Conservation (phyloP, 2,888 invertebrate species). For the Caenorhabditis japonica region DNA sequence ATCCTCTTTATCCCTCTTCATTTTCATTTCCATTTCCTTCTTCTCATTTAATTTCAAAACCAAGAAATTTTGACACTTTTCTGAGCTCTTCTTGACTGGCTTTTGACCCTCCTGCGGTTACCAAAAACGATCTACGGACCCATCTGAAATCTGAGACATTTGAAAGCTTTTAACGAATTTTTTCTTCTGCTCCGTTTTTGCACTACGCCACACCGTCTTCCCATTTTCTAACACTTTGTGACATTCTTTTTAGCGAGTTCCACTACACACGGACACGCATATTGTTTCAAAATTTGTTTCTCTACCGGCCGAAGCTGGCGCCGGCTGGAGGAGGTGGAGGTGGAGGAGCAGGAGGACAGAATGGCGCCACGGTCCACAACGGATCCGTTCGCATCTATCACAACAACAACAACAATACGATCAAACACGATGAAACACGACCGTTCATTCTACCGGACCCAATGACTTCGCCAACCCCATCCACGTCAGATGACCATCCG, state of each 20-base stretch:
- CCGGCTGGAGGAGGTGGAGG: too few relatives aligned
- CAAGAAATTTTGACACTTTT: too few relatives aligned
- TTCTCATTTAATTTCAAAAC: neutral
- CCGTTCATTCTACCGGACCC: neutral
- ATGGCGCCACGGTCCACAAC: constrained; percentile 10
- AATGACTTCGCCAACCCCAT: constrained; percentile 33
- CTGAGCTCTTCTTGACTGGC: constrained; percentile 4
- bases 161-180: constrained; percentile 50
- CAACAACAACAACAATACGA: constrained; percentile 28
- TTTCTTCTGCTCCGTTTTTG: too few relatives aligned
- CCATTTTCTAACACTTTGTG: constrained; percentile 1
- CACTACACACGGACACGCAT: constrained; percentile 4
- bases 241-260: constrained; percentile 2
- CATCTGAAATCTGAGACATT: constrained; percentile 40
- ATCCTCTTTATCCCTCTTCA: neutral
- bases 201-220: neutral
- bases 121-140: too few relatives aligned
- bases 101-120: too few relatives aligned
- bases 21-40: neutral
- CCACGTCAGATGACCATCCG: constrained; percentile 16
- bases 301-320: constrained; percentile 56
- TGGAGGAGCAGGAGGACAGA: too few relatives aligned
- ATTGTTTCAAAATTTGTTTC: constrained; percentile 58
- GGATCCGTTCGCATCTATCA: constrained; percentile 18
- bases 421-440: constrained; percentile 6